Conservation (phyloP, 2,797 vertebrate genomes). For the Rhyacichthys aspro region DNA sequence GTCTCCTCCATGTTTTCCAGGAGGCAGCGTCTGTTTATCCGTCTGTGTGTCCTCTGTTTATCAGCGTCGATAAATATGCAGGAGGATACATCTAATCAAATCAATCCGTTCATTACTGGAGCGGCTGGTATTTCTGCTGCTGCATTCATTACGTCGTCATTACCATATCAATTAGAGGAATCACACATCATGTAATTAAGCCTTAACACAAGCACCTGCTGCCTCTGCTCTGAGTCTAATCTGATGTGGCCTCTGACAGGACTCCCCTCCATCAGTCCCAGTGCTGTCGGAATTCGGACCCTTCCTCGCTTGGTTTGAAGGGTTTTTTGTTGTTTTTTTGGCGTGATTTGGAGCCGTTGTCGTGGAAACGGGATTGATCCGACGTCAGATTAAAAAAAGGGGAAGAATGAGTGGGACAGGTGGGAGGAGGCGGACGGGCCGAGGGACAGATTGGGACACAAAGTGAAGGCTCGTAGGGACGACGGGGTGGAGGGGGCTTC, state of each 20-base stretch:
- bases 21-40: slow-evolving; percentile 33
- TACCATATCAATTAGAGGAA: slow-evolving; percentile 88
- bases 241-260: slow-evolving; percentile 76
- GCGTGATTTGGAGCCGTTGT: slow-evolving; percentile 60
- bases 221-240: slow-evolving; percentile 74
- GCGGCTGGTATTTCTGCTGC: slow-evolving; percentile 83
- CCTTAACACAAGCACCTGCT: slow-evolving; percentile 86
- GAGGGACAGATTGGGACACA: slow-evolving; percentile 74
- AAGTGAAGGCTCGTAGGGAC: slow-evolving; percentile 67
- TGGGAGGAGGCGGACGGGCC: slow-evolving; percentile 73
- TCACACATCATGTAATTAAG: slow-evolving; percentile 88
- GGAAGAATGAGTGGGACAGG: slow-evolving; percentile 75
- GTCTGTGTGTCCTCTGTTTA: slow-evolving; percentile 45
- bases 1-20: too few relatives aligned
- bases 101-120: slow-evolving; percentile 83
- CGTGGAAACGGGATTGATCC: slow-evolving; percentile 77
- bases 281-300: slow-evolving; percentile 72
- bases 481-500: too few relatives aligned
- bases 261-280: slow-evolving; percentile 75
- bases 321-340: slow-evolving; percentile 76
- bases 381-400: slow-evolving; percentile 71
- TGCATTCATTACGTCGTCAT: slow-evolving; percentile 87
- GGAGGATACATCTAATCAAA: slow-evolving; percentile 81
- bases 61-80: slow-evolving; percentile 77
- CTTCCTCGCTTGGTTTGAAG: slow-evolving; percentile 52